These are phyloP conservation scores for Neodon shergylaensis DNA, from an alignment of 2,113 vertebrate species.

Conservation along the genomic window DNA sequence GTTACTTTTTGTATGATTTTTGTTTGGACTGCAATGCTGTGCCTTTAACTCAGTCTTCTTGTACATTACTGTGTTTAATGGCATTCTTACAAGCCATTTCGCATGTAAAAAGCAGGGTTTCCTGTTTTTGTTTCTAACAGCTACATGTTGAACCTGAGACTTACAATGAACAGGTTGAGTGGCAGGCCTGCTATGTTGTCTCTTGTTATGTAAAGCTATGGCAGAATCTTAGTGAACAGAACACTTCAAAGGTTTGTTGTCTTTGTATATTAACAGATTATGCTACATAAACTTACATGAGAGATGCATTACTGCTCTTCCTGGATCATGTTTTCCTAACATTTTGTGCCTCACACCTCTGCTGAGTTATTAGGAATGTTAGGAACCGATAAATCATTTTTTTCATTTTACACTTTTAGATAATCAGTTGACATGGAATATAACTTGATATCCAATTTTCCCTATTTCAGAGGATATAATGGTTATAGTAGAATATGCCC, in stretches of 20 bases:
- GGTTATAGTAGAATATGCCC: slow-evolving; percentile 64
- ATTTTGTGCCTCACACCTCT: slow-evolving; percentile 67
- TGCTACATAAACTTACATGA: slow-evolving; percentile 66
- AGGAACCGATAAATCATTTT: slow-evolving; percentile 52
- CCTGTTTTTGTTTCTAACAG: slow-evolving; percentile 80
- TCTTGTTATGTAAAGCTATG: slow-evolving; percentile 70
- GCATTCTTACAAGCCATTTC: slow-evolving; percentile 85
- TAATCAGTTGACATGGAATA: slow-evolving; percentile 68
- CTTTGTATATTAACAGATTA: slow-evolving; percentile 84
- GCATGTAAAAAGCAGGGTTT: slow-evolving; percentile 87
- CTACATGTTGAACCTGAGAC: slow-evolving; percentile 90
- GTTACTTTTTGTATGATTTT: slow-evolving; percentile 78
- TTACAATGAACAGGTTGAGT: slow-evolving; percentile 84
- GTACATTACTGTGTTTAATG: slow-evolving; percentile 83
- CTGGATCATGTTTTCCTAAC: slow-evolving; percentile 74
- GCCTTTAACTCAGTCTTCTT: slow-evolving; percentile 81
- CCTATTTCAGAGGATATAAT: slow-evolving; percentile 65
- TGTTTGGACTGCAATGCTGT: slow-evolving; percentile 80
- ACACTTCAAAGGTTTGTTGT: slow-evolving; percentile 85
- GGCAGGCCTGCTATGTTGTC: slow-evolving; percentile 83
- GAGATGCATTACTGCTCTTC: slow-evolving; percentile 60
- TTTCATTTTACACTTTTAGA: slow-evolving; percentile 75
- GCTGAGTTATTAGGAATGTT: slow-evolving; percentile 68
- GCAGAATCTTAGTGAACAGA: slow-evolving; percentile 86
- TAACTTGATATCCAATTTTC: slow-evolving; percentile 71